Base-by-base conservation (phyloP, 2,888 invertebrate genomes). In the Uropetala carovei region DNA sequence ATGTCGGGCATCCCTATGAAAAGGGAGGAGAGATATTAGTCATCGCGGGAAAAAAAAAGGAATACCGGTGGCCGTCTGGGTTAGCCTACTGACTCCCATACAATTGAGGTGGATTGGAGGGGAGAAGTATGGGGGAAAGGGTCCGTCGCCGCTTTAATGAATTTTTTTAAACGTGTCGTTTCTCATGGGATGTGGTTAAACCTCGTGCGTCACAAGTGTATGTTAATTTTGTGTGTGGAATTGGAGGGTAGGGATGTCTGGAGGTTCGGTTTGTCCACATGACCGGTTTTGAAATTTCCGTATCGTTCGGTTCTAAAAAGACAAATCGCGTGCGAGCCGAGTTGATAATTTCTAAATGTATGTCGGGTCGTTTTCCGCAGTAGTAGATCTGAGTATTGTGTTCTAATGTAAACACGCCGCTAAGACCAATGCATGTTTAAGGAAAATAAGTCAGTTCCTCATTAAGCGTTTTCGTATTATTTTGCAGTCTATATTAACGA, bases 51-150 rank as follows among this genome's bases (percentile, higher is more conserved):
- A 27, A n/a, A 75, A 75, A 75, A 75, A 75, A 75, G 22, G 10
- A 13, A 22, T 75, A 75, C 75, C 75, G 75, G 22, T 22, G 75
- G 75, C 22, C 75, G 75, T 75, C 75, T 75, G 75, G 43, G 22
- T 75, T 75, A 75, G 75, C 75, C 75, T 75, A 75, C 75, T 75
- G 75, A 75, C 75, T 75, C 27, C 75, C 75, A 75, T 75, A 27
- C 27, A 18, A 68, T 22, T 27, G 68, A 64, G 64, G 8, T n/a
- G 14, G 75, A 75, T 27, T 43, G 43, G 43, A 5, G 5, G 43
- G 5, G 43, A 43, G 43, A 5, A 75, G 27, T 13, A 22, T 27
- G 75, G 7, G 16, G 64, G 64, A 64, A 43, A 43, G 43, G 5
- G 43, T 43, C 43, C 43, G 9, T 68, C 68, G 75, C 75, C 27